Conservation (phyloP, 2,888 invertebrate genomes). For the Drosophila kuntzei region DNA sequence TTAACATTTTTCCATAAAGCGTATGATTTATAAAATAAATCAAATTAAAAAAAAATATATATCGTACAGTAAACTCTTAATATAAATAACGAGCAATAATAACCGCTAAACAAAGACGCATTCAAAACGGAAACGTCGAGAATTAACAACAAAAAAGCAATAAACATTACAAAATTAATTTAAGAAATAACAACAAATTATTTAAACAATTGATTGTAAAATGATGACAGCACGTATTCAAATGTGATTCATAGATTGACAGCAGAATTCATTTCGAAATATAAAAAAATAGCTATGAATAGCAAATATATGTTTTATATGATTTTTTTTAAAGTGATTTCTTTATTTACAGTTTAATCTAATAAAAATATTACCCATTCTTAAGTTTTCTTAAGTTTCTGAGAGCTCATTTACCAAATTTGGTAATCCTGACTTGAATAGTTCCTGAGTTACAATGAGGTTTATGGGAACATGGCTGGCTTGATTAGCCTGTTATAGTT, state of each 20-base stretch:
- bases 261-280: background rate
- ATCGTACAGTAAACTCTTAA: no score
- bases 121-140: conserved; percentile 5
- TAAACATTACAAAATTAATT: background rate
- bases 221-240: background rate
- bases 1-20: conserved; percentile 31
- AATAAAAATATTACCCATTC: background rate
- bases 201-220: background rate
- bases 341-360: no score
- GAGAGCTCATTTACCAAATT: background rate
- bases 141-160: background rate
- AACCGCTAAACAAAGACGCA: conserved; percentile 20
- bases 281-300: no score
- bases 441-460: background rate
- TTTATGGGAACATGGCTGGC: background rate
- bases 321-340: background rate
- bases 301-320: no score
- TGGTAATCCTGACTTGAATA: no score
- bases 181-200: conserved; percentile 9
- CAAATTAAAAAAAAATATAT: background rate
- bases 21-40: conserved; percentile 7
- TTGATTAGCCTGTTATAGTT: background rate
- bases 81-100: background rate
- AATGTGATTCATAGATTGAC: conserved; percentile 10
- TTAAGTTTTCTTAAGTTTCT: background rate